These are phyloP conservation scores for Julus scanicus DNA, from an alignment of 2,888 invertebrate genomes.

Conservation along the genomic window DNA sequence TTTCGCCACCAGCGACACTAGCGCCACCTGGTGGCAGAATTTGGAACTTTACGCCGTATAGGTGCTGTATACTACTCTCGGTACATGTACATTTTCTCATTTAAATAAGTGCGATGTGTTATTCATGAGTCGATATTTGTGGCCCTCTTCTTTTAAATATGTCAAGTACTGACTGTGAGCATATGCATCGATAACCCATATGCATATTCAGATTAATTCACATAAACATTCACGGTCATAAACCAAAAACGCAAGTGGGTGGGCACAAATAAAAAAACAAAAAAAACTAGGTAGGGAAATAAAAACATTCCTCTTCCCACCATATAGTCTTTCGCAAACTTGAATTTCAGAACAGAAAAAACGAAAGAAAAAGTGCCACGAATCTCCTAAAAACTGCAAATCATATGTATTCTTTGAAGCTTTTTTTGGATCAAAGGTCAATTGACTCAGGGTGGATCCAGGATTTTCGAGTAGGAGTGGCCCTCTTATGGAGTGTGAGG, in stretches of 20 bases:
- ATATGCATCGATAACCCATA: slow-evolving; percentile 26
- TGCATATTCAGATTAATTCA: slow-evolving; percentile 14
- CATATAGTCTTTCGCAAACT: background rate
- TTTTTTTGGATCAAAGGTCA: background rate
- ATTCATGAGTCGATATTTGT: slow-evolving; percentile 23
- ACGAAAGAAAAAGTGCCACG: background rate
- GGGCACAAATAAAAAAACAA: background rate
- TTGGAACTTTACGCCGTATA: no score
- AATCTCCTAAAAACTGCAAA: background rate
- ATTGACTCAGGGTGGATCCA: slow-evolving; percentile 23
- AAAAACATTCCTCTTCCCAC: slow-evolving; percentile 7
- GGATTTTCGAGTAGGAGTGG: background rate
- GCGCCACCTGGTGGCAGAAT: no score
- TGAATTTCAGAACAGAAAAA: background rate
- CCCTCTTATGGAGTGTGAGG: background rate
- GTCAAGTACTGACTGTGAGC: slow-evolving; percentile 29
- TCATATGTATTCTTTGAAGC: background rate
- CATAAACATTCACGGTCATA: slow-evolving; percentile 36
- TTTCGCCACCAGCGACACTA: no score
- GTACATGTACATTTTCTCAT: background rate
- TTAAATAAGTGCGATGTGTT: background rate
- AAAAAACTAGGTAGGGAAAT: background rate
- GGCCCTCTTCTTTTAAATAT: background rate
- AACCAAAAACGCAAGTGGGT: slow-evolving; percentile 16
- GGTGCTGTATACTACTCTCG: no score